These are phyloP conservation scores for Eueremaeus valkanovi DNA, from an alignment of 2,888 invertebrate genomes.

Conservation along the genomic window DNA sequence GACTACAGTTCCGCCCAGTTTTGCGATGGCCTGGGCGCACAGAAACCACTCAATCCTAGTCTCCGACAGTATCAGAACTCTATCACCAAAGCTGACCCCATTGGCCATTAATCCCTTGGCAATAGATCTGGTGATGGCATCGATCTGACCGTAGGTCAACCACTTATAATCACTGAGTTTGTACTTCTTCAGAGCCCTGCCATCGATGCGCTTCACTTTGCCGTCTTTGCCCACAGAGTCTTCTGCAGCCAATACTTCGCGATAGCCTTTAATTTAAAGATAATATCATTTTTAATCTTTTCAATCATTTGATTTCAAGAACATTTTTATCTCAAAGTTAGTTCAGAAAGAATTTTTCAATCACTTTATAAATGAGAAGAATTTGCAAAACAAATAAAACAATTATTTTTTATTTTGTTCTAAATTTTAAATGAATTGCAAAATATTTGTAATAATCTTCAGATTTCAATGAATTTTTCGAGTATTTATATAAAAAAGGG, in stretches of 20 bases:
- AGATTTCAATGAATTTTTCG: too few relatives aligned
- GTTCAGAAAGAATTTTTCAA: neutral
- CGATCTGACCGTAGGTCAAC: conserved; percentile 75
- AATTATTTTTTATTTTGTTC: too few relatives aligned
- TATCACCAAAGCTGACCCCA: conserved; percentile 67
- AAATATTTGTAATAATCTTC: too few relatives aligned
- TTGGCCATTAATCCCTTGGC: conserved; percentile 77
- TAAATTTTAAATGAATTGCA: too few relatives aligned
- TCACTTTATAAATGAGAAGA: too few relatives aligned
- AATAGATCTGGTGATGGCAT: conserved; percentile 68
- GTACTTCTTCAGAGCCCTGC: conserved; percentile 35
- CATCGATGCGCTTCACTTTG: conserved; percentile 32
- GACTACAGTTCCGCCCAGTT: conserved; percentile 57
- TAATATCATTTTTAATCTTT: neutral
- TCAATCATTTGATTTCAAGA: too few relatives aligned
- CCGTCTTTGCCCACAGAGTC: conserved; percentile 27
- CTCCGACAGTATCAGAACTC: conserved; percentile 91
- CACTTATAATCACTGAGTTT: conserved; percentile 83
- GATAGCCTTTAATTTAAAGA: conserved; percentile 30
- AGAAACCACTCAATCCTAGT: conserved; percentile 98
- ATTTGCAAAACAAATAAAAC: too few relatives aligned
- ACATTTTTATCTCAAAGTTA: too few relatives aligned
- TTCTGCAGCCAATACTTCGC: conserved; percentile 36
- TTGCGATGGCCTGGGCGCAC: conserved; percentile 92
- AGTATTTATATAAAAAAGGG: too few relatives aligned